Percentiles rank a stretch among this genome's conserved stretches.
These are phyloP conservation scores for Pantherophis guttatus DNA, from an alignment of 2,113 vertebrate species.

Conservation along the genomic window DNA sequence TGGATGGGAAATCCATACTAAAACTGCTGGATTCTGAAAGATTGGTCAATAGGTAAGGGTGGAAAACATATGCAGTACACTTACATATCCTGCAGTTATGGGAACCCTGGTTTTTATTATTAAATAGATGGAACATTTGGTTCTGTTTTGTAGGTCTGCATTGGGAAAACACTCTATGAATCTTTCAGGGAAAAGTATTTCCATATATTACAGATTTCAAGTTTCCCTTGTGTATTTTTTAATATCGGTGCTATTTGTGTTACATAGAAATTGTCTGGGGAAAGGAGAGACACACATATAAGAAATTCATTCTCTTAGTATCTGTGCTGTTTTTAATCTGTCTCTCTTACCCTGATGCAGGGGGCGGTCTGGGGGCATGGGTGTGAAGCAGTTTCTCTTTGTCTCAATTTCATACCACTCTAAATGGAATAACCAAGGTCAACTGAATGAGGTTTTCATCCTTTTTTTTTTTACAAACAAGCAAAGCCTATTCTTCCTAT, in stretches of 20 bases:
- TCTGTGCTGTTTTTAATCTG: not conserved
- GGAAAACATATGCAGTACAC: not conserved
- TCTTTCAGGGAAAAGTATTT: not conserved
- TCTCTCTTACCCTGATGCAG: not conserved
- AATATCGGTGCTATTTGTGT: not conserved
- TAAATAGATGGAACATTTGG: constrained; percentile 10
- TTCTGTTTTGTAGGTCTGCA: not conserved
- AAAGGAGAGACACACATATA: not conserved
- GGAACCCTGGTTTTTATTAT: not conserved
- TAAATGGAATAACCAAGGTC: not conserved
- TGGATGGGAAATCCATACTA: constrained; percentile 98
- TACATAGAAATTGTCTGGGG: not conserved
- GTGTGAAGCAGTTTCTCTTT: not conserved
- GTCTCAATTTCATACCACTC: not conserved
- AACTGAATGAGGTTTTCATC: not conserved
- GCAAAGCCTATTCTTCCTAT: not conserved
- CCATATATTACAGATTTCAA: not conserved
- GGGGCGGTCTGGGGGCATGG: not conserved
- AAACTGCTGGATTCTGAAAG: constrained; percentile 87
- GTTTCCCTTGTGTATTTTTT: constrained; percentile 5
- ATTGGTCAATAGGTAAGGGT: constrained; percentile 85
- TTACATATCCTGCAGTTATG: not conserved
- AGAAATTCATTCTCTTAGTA: not conserved
- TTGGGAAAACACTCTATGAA: not conserved
- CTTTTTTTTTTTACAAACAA: not conserved